Evolutionary conservation across 2,888 invertebrate species (phyloP), one percentile per base, ranked within the genome.

Genomic region (Tiliacea citrago): DNA sequence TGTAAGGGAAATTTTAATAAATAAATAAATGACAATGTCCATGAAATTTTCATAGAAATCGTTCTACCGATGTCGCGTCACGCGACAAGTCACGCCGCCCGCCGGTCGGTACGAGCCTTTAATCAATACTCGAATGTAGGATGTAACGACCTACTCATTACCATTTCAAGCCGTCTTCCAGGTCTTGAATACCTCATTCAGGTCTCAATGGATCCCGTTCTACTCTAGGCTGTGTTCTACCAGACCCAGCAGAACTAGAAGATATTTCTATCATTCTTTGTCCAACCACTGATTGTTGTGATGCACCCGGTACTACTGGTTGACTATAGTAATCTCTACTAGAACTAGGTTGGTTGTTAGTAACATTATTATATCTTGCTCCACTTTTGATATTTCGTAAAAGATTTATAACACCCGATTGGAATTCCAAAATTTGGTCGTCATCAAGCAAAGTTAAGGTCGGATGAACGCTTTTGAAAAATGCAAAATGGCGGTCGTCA

Each of bases 361-460:
- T 5, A 35, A 39, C 39, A n/a, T 55, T 39, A 18, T 39, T 16
- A 16, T n/a, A 49, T 47, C 35, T 68, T 45, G 77, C 77, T 24
- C 73, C 78, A 35, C 73, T 79, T 84, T 86, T 86, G 58, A 84
- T 86, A 75, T 79, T 83, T 62, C 81, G 77, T 77, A 86, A 80
- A 68, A 86, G 78, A 76, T 79, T 80, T 73, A 86, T 71, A 67
- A 86, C 86, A 60, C 84, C 83, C 9, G 84, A 84, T 68, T 84
- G 86, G 77, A 86, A 86, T 70, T 84, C 81, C 58, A 82, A 82
- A 57, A 71, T 77, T 82, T 86, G 86, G 55, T 86, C 84, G 49
- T 77, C 86, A 67, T 86, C 61, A 42, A 86, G 73, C 21, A 65
- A 78, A 78, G 71, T 72, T 29, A 85, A 63, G 47, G 73, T 67